A percentile compares a stretch with the other conserved stretches of the same genome.
Evolutionary conservation across 1,140 invertebrate species (phyloP).

Genomic region (Aphelenchoides fujianensis): DNA sequence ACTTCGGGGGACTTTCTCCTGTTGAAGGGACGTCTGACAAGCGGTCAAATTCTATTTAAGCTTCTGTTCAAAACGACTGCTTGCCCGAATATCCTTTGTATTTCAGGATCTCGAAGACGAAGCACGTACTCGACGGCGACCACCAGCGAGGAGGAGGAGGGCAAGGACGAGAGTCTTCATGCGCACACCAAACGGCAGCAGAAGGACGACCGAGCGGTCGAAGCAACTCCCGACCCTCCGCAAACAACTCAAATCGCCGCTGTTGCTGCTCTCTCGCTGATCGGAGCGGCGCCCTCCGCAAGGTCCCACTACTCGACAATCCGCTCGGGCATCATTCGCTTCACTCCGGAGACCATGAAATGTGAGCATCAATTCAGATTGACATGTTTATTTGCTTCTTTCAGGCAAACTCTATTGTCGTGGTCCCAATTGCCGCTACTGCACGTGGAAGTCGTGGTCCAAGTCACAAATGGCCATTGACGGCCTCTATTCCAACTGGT

Average conservation of each 20-base stretch:
- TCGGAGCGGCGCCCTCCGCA: not conserved
- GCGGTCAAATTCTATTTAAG: too few species aligned
- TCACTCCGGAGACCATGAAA: slow-evolving; percentile 52
- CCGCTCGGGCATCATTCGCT: slow-evolving; percentile 40
- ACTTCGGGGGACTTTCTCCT: not conserved
- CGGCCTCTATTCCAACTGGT: slow-evolving; percentile 47
- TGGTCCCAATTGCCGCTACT: slow-evolving; percentile 42
- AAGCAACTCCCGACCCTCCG: not conserved
- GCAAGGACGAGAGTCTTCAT: not conserved
- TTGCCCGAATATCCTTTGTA: not conserved
- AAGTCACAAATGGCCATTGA: slow-evolving; percentile 32
- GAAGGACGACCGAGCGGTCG: not conserved
- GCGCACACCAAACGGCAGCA: not conserved
- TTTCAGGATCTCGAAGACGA: not conserved
- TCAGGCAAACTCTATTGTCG: slow-evolving; percentile 49
- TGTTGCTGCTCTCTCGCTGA: slow-evolving; percentile 6
- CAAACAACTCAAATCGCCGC: not conserved
- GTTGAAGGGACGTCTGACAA: too few species aligned
- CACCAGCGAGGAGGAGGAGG: not conserved
- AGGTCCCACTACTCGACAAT: slow-evolving; percentile 36
- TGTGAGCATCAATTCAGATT: too few species aligned
- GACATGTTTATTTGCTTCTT: too few species aligned
- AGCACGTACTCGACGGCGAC: not conserved
- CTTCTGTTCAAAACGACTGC: not conserved
- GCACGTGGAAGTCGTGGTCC: slow-evolving; percentile 29